phyloP scores from a whole-genome alignment of 2,888 invertebrate species.

The Epsilonema sp. region DNA sequence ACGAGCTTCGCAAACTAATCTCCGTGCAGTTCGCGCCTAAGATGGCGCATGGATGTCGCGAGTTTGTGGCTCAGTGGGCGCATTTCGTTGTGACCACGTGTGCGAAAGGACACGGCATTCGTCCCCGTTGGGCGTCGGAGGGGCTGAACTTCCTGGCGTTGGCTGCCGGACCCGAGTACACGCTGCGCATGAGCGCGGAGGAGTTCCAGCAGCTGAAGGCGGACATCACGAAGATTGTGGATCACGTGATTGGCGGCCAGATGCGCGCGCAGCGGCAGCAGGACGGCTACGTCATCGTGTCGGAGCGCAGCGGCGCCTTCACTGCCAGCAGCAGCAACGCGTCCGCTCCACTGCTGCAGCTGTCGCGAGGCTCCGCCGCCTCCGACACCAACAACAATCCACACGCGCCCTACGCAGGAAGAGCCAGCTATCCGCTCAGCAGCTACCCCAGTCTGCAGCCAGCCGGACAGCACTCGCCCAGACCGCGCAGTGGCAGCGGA shows the following conservation, averaged over 20 bases:
- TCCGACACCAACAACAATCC: not conserved
- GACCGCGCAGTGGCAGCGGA: too few species aligned
- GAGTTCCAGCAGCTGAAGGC: constrained; percentile 42
- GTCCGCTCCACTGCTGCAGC: not conserved
- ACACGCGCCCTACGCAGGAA: too few species aligned
- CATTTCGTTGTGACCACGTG: constrained; percentile 60
- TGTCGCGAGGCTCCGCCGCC: not conserved
- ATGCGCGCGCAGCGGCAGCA: not conserved
- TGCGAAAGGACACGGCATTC: constrained; percentile 13
- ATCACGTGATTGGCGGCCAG: constrained; percentile 51
- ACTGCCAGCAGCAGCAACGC: not conserved
- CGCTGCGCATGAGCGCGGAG: constrained; percentile 16
- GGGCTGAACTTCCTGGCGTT: constrained; percentile 30
- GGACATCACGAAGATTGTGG: constrained; percentile 61
- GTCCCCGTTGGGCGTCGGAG: constrained; percentile 30
- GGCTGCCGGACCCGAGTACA: constrained; percentile 26
- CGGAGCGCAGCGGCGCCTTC: not conserved
- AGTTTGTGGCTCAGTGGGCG: constrained; percentile 68
- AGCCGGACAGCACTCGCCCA: too few species aligned
- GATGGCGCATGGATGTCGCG: constrained; percentile 43
- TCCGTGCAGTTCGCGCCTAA: constrained; percentile 33
- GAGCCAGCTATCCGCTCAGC: not conserved
- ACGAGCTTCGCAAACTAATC: constrained; percentile 48
- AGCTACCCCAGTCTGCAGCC: too few species aligned
- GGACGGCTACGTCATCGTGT: too few species aligned